These are phyloP conservation scores for Urocolius indicus DNA, from an alignment of 2,113 vertebrate genomes.

Conservation along the genomic window DNA sequence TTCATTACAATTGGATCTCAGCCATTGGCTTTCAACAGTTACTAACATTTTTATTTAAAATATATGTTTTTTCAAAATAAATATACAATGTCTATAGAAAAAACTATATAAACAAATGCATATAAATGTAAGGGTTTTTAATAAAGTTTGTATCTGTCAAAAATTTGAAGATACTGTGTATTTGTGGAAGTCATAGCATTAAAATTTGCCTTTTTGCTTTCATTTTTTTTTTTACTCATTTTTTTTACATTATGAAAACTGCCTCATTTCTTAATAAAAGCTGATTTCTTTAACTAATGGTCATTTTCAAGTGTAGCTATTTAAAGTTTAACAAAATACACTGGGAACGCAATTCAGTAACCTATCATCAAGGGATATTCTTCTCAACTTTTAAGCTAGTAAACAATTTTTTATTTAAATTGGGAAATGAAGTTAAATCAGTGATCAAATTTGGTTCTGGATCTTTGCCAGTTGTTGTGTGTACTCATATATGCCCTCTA, in stretches of 20 bases:
- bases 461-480: neutral
- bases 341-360: neutral
- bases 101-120: neutral
- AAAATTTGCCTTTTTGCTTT: neutral
- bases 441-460: neutral
- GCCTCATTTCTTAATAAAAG: neutral
- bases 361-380: neutral
- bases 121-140: rapidly evolving
- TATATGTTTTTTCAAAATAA: neutral
- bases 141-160: neutral
- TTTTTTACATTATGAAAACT: neutral
- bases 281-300: neutral
- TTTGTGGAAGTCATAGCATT: neutral
- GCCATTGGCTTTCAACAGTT: neutral
- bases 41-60: neutral
- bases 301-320: neutral
- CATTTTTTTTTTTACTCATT: no score
- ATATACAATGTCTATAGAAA: neutral
- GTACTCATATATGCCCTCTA: neutral
- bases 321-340: neutral
- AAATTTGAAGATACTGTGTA: neutral
- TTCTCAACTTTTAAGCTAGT: neutral
- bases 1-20: neutral
- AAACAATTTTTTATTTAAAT: neutral
- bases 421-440: neutral